Percentiles rank a stretch among this genome's conserved stretches.
Evolutionary conservation across 2,797 vertebrate species (phyloP).

Genomic region (Rhynchotus rufescens): DNA sequence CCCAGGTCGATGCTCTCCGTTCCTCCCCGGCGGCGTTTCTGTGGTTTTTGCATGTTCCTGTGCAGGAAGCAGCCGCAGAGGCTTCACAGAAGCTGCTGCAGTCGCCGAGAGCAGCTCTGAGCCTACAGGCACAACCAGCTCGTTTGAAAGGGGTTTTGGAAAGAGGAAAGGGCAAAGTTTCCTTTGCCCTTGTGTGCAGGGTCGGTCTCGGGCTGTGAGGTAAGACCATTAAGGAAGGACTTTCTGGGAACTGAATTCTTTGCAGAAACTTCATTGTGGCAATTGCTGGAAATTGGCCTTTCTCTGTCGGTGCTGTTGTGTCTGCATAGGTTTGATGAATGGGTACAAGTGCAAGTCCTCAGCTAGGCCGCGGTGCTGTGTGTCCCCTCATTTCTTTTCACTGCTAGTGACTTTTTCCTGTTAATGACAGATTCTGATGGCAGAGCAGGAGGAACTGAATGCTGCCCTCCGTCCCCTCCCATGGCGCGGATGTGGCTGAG

Average conservation of each 20-base stretch:
- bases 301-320: not conserved
- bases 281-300: not conserved
- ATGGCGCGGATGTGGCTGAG: not conserved
- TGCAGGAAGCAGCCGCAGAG: constrained; percentile 2
- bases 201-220: not conserved
- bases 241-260: not conserved
- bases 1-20: not conserved
- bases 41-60: constrained; percentile 13
- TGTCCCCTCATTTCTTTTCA: not conserved
- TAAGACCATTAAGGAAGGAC: not conserved
- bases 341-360: not conserved
- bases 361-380: not conserved
- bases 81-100: not conserved
- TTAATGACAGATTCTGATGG: not conserved
- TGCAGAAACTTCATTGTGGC: too few species aligned
- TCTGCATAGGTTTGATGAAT: not conserved
- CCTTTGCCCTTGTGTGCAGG: not conserved
- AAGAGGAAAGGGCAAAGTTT: not conserved
- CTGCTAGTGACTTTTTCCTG: not conserved
- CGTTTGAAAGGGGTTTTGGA: not conserved
- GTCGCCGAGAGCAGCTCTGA: not conserved
- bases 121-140: not conserved
- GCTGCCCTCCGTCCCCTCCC: not conserved
- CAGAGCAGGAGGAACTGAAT: not conserved
- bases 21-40: not conserved